Evolutionary conservation across 2,888 invertebrate species (phyloP).

Genomic region (Scrobipalpa costella): DNA sequence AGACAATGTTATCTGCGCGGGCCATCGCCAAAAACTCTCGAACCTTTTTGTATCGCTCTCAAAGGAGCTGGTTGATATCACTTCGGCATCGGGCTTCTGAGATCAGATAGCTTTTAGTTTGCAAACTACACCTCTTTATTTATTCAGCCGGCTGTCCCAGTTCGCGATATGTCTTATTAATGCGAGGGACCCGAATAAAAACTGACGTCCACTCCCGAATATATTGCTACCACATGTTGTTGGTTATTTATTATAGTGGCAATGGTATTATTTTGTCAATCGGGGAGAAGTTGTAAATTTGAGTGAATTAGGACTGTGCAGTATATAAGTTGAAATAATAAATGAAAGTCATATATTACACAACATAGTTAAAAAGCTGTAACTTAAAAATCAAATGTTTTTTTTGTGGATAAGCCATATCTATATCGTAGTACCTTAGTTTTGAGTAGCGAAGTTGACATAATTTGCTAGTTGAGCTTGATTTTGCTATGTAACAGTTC

Average conservation of each 20-base stretch:
- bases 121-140: conserved; percentile 64
- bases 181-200: conserved; percentile 34
- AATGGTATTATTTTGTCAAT: conserved; percentile 15
- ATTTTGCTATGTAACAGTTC: too few relatives aligned
- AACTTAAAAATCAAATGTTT: too few relatives aligned
- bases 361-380: too few relatives aligned
- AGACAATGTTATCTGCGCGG: conserved; percentile 53
- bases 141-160: conserved; percentile 40
- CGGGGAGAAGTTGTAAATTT: not conserved
- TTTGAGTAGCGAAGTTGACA: too few relatives aligned
- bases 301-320: not conserved
- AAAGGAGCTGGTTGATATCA: conserved; percentile 56
- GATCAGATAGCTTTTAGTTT: conserved; percentile 69
- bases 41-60: conserved; percentile 55
- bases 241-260: conserved; percentile 22
- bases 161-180: conserved; percentile 46
- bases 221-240: conserved; percentile 26
- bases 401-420: too few relatives aligned
- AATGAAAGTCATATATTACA: too few relatives aligned
- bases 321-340: not conserved
- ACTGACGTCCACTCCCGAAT: conserved; percentile 27
- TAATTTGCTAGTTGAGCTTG: too few relatives aligned
- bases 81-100: conserved; percentile 27
- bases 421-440: too few relatives aligned
- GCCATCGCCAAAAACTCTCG: conserved; percentile 50